Evolutionary conservation across 2,888 invertebrate species (phyloP).

Genomic region (Elysia crispata): DNA sequence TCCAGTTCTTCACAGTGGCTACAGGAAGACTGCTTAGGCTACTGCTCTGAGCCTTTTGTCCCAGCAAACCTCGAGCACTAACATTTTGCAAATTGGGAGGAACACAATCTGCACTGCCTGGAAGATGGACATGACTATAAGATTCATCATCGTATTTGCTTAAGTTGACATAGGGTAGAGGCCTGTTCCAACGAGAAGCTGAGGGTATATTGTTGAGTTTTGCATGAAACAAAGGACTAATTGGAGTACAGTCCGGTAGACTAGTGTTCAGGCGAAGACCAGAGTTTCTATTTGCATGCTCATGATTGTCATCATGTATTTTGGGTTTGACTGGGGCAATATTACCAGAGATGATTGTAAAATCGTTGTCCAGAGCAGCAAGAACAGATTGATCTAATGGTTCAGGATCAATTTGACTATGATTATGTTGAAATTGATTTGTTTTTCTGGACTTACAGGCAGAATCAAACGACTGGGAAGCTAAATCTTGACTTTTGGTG

Average conservation of each 20-base stretch:
- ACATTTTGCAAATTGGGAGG: constrained; percentile 13
- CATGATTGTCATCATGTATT: neutral
- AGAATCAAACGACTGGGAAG: neutral
- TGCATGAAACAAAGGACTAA: constrained; percentile 62
- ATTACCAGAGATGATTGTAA: constrained; percentile 45
- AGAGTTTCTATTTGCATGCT: constrained; percentile 13
- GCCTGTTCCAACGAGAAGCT: constrained; percentile 62
- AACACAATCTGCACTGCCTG: constrained; percentile 51
- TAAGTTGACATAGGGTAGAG: constrained; percentile 71
- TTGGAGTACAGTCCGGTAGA: constrained; percentile 36
- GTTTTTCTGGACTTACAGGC: neutral
- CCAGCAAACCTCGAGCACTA: neutral
- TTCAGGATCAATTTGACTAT: neutral
- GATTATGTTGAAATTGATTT: neutral
- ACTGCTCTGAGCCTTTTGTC: constrained; percentile 28
- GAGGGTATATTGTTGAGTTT: constrained; percentile 65
- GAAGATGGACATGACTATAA: constrained; percentile 62
- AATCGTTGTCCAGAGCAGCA: constrained; percentile 16
- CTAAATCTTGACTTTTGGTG: constrained; percentile 26
- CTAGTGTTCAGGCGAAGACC: constrained; percentile 34
- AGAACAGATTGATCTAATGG: neutral
- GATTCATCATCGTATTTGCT: constrained; percentile 65
- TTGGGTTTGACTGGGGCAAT: constrained; percentile 19
- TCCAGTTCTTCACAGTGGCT: neutral
- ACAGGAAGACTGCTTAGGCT: constrained; percentile 39